Evolutionary conservation across 2,888 invertebrate species (phyloP).

Genomic region (Schrankia costaestrigalis): DNA sequence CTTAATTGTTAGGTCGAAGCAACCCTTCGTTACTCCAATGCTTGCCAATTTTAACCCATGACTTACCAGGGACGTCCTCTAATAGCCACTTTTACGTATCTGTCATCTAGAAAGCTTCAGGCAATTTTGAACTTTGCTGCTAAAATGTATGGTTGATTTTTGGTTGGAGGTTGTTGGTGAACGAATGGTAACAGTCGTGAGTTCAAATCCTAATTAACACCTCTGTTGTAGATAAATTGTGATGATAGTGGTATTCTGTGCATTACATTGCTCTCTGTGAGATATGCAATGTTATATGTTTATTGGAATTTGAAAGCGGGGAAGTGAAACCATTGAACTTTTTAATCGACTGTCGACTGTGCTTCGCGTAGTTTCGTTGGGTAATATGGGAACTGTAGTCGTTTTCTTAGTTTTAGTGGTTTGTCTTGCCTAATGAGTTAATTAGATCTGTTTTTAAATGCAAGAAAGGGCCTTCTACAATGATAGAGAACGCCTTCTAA

Average conservation of each 20-base stretch:
- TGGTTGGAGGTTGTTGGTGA: constrained; percentile 14
- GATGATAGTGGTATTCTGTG: constrained; percentile 58
- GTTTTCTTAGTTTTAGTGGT: not conserved
- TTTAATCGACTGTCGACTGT: not conserved
- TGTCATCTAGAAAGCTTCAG: constrained; percentile 46
- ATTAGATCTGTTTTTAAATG: too few species aligned
- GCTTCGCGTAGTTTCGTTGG: constrained; percentile 9
- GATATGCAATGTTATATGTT: constrained; percentile 34
- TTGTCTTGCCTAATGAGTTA: too few species aligned
- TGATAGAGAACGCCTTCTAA: too few species aligned
- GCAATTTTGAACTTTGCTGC: constrained; percentile 22
- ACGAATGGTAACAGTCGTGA: constrained; percentile 72
- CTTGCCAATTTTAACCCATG: constrained; percentile 73
- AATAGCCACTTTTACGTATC: constrained; percentile 71
- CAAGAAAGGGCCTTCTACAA: too few species aligned
- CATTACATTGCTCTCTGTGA: constrained; percentile 49
- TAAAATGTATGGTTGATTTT: constrained; percentile 32
- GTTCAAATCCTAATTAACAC: constrained; percentile 78
- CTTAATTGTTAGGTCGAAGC: constrained; percentile 59
- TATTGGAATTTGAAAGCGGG: constrained; percentile 27
- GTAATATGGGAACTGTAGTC: too few species aligned
- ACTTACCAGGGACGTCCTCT: constrained; percentile 63
- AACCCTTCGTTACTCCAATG: constrained; percentile 58
- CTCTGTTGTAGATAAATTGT: constrained; percentile 74
- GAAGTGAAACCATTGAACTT: constrained; percentile 23